Percentiles rank a stretch among this genome's conserved stretches.
Conservation (phyloP, 2,113 vertebrate species). For the Apteryx mantelli region DNA sequence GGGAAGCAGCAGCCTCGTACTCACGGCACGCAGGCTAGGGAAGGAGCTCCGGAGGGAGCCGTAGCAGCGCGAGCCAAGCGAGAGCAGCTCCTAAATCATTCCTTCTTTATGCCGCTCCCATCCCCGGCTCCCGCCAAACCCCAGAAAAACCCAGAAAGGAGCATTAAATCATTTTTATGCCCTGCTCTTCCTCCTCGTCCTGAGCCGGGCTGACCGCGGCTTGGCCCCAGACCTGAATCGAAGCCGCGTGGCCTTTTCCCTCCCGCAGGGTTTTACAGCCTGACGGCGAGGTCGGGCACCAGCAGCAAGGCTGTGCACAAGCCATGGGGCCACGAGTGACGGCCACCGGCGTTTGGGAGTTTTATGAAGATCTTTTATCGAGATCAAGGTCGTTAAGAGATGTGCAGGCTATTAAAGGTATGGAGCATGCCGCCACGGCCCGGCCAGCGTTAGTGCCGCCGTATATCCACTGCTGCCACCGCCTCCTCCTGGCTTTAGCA, state of each 20-base stretch:
- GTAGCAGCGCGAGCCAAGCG: neutral
- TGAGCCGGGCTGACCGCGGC: neutral
- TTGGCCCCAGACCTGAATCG: accelerated
- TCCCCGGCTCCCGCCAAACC: neutral
- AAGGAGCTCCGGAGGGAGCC: neutral
- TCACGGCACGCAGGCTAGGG: neutral
- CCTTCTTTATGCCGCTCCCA: neutral
- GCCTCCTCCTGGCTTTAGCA: neutral
- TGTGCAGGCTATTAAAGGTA: neutral
- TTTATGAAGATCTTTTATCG: neutral
- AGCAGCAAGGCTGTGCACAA: neutral
- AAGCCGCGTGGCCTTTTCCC: neutral
- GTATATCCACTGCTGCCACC: neutral
- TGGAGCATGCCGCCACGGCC: neutral
- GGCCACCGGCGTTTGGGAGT: neutral
- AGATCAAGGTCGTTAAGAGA: neutral
- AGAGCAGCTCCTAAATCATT: slow-evolving; percentile 20
- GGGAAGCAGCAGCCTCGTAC: neutral
- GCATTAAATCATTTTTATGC: neutral
- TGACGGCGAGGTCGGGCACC: neutral
- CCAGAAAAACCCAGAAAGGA: neutral
- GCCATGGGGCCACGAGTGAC: neutral
- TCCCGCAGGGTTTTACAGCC: neutral
- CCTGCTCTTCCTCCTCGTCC: neutral
- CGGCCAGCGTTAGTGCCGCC: neutral